These are phyloP conservation scores for Uria lomvia DNA, from an alignment of 2,113 vertebrate species.

Conservation along the genomic window DNA sequence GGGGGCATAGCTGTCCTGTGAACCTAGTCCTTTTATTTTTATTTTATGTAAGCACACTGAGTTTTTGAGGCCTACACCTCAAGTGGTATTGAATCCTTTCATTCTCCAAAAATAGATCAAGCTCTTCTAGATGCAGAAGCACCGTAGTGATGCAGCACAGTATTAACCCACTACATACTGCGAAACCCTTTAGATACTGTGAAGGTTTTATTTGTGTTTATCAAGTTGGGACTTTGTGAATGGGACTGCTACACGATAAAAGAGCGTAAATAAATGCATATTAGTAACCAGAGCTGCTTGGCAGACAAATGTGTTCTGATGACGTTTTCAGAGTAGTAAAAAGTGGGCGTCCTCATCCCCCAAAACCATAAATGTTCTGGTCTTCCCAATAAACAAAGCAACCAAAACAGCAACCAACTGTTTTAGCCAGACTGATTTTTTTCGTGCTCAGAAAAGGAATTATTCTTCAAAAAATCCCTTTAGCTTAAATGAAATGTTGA, in stretches of 20 bases:
- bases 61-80: not conserved
- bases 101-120: constrained; percentile 28
- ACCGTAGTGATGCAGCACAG: not conserved
- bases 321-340: not conserved
- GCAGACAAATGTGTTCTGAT: not conserved
- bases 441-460: not conserved
- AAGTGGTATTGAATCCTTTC: not conserved
- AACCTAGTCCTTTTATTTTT: not conserved
- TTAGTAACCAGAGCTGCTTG: not conserved
- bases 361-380: not conserved
- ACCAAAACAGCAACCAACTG: not conserved
- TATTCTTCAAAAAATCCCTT: not conserved
- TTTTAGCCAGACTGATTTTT: not conserved
- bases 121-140: not conserved
- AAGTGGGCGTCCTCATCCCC: not conserved
- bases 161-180: not conserved
- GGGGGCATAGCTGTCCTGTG: not conserved
- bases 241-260: not conserved
- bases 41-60: constrained; percentile 6
- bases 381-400: not conserved
- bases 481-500: not conserved
- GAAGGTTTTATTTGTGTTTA: not conserved
- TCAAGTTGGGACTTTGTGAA: not conserved
- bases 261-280: fast-evolving
- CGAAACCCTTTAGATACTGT: not conserved